Percentiles rank a stretch among this genome's conserved stretches.
Conservation (phyloP, 2,113 vertebrate species). For the Proterorhinus semilunaris region DNA sequence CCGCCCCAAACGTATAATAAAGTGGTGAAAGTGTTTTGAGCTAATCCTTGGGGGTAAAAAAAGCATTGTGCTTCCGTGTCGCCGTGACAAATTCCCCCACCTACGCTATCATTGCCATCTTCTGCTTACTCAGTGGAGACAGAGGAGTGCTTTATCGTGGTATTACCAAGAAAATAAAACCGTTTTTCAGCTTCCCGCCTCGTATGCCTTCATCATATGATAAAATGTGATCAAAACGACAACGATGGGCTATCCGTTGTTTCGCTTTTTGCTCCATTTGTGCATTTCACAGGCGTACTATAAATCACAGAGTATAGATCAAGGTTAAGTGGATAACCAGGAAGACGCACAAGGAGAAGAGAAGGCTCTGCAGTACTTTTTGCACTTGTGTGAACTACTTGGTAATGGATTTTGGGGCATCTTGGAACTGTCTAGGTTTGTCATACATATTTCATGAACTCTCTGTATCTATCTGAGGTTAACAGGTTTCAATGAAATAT, state of each 20-base stretch:
- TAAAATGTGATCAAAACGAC: conserved; percentile 28
- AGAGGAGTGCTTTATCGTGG: conserved; percentile 1
- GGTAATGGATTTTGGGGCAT: too few species aligned
- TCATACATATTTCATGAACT: too few species aligned
- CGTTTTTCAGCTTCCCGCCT: conserved; percentile 37
- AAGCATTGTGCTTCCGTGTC: not conserved
- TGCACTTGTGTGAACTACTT: too few species aligned
- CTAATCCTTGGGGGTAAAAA: conserved; percentile 19
- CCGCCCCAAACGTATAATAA: conserved; percentile 35
- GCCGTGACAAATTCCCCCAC: conserved; percentile 9
- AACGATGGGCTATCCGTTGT: conserved; percentile 18
- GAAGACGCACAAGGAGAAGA: too few species aligned
- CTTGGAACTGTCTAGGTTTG: too few species aligned
- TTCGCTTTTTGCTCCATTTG: conserved; percentile 38
- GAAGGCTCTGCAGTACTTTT: too few species aligned
- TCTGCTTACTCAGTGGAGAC: conserved; percentile 32
- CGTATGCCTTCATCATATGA: conserved; percentile 42
- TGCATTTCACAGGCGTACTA: conserved; percentile 18
- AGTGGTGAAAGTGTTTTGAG: conserved; percentile 28
- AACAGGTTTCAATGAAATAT: too few species aligned
- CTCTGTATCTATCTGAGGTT: too few species aligned
- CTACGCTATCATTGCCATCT: not conserved
- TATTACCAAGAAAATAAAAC: conserved; percentile 12
- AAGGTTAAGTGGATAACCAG: too few species aligned
- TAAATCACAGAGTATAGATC: conserved; percentile 15